phyloP scores from a whole-genome alignment of 2,797 vertebrate species.

The Carduelis carduelis region DNA sequence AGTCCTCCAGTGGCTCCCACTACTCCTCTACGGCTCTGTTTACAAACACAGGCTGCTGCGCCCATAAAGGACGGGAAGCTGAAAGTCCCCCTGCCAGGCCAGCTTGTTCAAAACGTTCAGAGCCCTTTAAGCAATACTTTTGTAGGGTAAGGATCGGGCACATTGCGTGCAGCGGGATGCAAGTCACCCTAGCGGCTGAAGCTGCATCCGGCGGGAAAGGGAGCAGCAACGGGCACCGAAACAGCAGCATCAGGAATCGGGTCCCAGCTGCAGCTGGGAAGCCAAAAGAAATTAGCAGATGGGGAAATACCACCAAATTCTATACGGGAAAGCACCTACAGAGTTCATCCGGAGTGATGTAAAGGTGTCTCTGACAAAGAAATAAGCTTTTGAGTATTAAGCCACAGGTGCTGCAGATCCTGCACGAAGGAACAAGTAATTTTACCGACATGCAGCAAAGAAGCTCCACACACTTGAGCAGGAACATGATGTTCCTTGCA shows the following conservation, averaged over 20 bases:
- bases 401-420: neutral
- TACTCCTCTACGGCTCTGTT: constrained; percentile 76
- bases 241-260: accelerated
- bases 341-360: neutral
- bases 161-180: constrained; percentile 75
- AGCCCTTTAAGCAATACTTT: constrained; percentile 75
- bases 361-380: neutral
- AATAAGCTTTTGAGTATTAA: neutral
- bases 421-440: neutral
- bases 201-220: constrained; percentile 39
- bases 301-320: neutral
- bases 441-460: neutral
- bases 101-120: constrained; percentile 76
- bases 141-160: constrained; percentile 69
- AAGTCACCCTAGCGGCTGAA: constrained; percentile 60
- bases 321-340: neutral
- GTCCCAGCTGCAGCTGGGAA: neutral
- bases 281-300: neutral
- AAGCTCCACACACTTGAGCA: accelerated
- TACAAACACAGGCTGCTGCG: constrained; percentile 81
- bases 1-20: constrained; percentile 72
- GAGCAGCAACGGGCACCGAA: neutral
- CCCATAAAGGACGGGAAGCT: constrained; percentile 67
- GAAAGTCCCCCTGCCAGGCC: constrained; percentile 74
- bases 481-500: neutral